Conservation (phyloP, 2,888 invertebrate species). For the Apotomis capreana region DNA sequence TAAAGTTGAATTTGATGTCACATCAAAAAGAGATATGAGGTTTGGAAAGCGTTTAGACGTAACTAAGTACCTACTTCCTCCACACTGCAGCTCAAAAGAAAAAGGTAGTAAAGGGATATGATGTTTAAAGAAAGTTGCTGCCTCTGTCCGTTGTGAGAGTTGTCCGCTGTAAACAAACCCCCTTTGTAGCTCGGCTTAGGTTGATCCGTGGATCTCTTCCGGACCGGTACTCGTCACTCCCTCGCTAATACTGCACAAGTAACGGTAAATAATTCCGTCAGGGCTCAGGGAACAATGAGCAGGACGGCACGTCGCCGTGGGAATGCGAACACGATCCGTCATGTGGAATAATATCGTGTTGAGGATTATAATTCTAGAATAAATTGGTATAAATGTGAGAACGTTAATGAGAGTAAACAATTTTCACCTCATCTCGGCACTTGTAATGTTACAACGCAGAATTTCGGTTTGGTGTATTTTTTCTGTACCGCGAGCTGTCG, state of each 20-base stretch:
- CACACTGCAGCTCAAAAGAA: neutral
- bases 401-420: neutral
- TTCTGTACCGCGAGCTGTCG: too few relatives aligned
- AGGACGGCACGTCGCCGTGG: slow-evolving; percentile 21
- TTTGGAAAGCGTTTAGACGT: neutral
- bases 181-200: slow-evolving; percentile 33
- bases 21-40: neutral
- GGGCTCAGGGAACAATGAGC: slow-evolving; percentile 29
- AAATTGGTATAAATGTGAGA: neutral
- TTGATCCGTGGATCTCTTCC: slow-evolving; percentile 34
- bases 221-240: slow-evolving; percentile 22
- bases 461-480: too few relatives aligned
- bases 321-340: slow-evolving; percentile 12
- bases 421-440: neutral
- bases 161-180: slow-evolving; percentile 15
- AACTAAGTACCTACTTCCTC: neutral
- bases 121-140: neutral
- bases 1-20: neutral
- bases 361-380: neutral
- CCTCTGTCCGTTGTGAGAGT: neutral
- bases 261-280: slow-evolving; percentile 38
- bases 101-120: slow-evolving; percentile 2
- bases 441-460: too few relatives aligned
- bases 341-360: slow-evolving; percentile 26
- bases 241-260: slow-evolving; percentile 32